Evolutionary conservation across 2,888 invertebrate genomes (phyloP), one percentile per base, ranked within the genome.

Genomic region (Clunio marinus): DNA sequence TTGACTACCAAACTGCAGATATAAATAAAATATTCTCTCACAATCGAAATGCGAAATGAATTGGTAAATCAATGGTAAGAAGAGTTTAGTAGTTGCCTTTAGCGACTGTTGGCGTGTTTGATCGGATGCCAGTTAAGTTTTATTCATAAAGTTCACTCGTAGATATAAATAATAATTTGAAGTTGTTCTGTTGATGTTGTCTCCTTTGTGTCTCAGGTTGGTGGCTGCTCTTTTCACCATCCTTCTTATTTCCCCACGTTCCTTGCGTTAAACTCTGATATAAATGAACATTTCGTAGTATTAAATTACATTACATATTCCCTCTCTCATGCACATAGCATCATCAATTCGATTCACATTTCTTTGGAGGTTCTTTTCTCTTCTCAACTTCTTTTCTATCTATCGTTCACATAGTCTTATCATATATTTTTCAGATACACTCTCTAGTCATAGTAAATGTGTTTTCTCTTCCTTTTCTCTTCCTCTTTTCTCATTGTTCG

Each of bases 331-430:
- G 22, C 57, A 58, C 57, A 58, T 5, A 58, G 22, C 25, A 58
- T 58, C 57, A 58, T 58, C 57, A 58, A 58, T 58, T 58, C 57
- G 57, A 58, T 58, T 58, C 57, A 25, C 57, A 58, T 24, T 27
- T 58, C 17, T 20, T 55, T 45, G 5, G 5, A 4, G 15, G 45
- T 15, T n/a, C 15, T 58, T 58, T 58, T 58, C 5, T 27, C 28
- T 8, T 25, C 7, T 3, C 15, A 13, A 13, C 28, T 58, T 28
- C 17, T 15, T n/a, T 35, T 13, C n/a, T n/a, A 35, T 35, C 8
- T 45, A 45, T 27, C 27, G n/a, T 28, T 27, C 15, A 22, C 5
- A 25, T 10, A 13, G 10, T 27, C n/a, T 22, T 15, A n/a, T 58
- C 57, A 27, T 27, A 58, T 22, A 27, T 27, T 28, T 58, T 28